Evolutionary conservation across 2,888 invertebrate species (phyloP).

Genomic region (Ectropis crepuscularia): DNA sequence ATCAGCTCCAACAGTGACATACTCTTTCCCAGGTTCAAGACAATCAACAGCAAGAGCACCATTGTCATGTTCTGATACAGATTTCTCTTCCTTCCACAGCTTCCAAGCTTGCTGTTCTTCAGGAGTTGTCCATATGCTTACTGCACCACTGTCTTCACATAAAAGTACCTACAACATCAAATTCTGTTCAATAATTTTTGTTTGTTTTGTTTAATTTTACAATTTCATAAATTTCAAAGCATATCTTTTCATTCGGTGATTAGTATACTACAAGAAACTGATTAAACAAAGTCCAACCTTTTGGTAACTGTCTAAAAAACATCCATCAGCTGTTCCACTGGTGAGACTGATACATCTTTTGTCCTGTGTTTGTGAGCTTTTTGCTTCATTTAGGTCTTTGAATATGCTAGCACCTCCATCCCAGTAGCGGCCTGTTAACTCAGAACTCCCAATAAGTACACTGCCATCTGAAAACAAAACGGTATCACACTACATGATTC

Average conservation of each 20-base stretch:
- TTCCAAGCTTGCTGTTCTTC: conserved; percentile 60
- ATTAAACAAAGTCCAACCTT: conserved; percentile 54
- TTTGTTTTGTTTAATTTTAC: too few species aligned
- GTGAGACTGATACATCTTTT: conserved; percentile 62
- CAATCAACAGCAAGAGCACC: conserved; percentile 67
- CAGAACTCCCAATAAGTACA: conserved; percentile 73
- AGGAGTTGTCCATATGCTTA: conserved; percentile 68
- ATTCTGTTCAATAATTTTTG: background rate
- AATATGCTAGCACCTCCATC: conserved; percentile 71
- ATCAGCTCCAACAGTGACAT: conserved; percentile 78
- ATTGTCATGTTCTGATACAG: conserved; percentile 76
- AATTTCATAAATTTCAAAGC: too few species aligned
- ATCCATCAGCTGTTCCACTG: conserved; percentile 75
- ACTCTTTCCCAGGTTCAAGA: conserved; percentile 61
- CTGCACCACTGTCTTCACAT: conserved; percentile 76
- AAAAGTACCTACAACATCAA: conserved; percentile 62
- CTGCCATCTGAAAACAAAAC: conserved; percentile 68
- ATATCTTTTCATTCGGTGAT: too few species aligned
- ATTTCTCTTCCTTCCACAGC: conserved; percentile 64
- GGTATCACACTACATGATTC: too few species aligned
- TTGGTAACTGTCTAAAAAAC: conserved; percentile 66
- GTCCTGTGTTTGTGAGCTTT: conserved; percentile 47
- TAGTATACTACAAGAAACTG: too few species aligned
- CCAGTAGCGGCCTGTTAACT: conserved; percentile 79
- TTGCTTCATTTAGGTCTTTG: conserved; percentile 55